phyloP scores from a whole-genome alignment of 2,797 vertebrate genomes.

The Sebastiscus tertius region DNA sequence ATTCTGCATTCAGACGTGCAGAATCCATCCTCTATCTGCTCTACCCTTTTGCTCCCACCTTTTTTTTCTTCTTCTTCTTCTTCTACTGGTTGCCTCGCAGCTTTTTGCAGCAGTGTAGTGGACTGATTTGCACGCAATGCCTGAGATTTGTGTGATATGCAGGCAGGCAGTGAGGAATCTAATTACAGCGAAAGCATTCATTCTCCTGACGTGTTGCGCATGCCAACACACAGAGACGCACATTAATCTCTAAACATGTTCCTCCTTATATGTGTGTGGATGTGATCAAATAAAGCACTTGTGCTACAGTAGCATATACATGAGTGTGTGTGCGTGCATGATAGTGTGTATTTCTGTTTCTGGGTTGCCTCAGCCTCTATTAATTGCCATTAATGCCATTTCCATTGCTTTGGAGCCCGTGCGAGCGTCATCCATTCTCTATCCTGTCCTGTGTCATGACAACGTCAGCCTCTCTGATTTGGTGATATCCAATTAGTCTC shows the following conservation, averaged over 20 bases:
- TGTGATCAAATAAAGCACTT: background rate
- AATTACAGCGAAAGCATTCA: constrained; percentile 30
- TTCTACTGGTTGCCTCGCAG: background rate
- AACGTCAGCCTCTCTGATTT: constrained; percentile 57
- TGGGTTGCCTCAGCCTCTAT: background rate
- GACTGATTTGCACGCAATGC: constrained; percentile 27
- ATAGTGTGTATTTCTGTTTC: background rate
- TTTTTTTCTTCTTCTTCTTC: background rate
- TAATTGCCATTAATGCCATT: constrained; percentile 15
- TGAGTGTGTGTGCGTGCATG: background rate
- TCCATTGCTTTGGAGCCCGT: constrained; percentile 22
- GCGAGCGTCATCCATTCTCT: constrained; percentile 8
- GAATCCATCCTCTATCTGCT: constrained; percentile 9
- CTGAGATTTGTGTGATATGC: constrained; percentile 25
- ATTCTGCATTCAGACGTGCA: constrained; percentile 4
- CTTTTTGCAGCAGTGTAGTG: background rate
- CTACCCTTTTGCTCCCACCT: constrained; percentile 6
- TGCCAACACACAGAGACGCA: background rate
- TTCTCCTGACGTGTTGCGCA: constrained; percentile 10
- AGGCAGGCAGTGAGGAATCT: constrained; percentile 19
- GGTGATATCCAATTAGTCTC: constrained; percentile 75
- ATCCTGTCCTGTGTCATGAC: constrained; percentile 28
- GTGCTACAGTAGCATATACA: background rate
- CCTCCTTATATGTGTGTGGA: background rate
- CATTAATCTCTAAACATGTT: background rate